A percentile compares a stretch with the other conserved stretches of the same genome.
These are phyloP conservation scores for Drosophila kurseongensis DNA, from an alignment of 1,140 invertebrate genomes.

Conservation along the genomic window DNA sequence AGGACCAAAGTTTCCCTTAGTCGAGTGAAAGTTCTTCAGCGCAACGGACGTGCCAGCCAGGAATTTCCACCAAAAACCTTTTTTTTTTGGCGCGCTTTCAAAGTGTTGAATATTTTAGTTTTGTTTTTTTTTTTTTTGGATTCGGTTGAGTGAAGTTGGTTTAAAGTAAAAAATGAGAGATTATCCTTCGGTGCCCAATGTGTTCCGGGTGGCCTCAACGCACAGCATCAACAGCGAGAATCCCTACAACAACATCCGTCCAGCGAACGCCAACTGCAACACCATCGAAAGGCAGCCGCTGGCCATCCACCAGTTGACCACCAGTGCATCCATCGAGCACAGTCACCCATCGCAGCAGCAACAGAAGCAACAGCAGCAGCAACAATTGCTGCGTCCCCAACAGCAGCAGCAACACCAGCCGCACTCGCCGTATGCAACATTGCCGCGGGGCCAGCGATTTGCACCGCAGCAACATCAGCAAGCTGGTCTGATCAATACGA, in stretches of 20 bases:
- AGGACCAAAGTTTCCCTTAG: slow-evolving; percentile 46
- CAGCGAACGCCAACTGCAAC: slow-evolving; percentile 20
- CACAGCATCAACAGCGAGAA: slow-evolving; percentile 72
- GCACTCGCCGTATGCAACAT: slow-evolving; percentile 75
- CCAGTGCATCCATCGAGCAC: slow-evolving; percentile 71
- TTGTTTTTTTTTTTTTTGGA: slow-evolving; percentile 3
- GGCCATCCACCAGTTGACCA: slow-evolving; percentile 66
- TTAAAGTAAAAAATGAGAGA: slow-evolving; percentile 62
- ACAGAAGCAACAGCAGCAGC: slow-evolving; percentile 26
- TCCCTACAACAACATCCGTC: slow-evolving; percentile 43
- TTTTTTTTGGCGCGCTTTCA: slow-evolving; percentile 49
- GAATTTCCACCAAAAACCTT: not conserved
- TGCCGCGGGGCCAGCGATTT: slow-evolving; percentile 56
- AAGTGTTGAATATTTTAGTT: slow-evolving; percentile 16
- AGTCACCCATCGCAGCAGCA: slow-evolving; percentile 39
- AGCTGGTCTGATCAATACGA: slow-evolving; percentile 75
- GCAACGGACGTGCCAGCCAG: slow-evolving; percentile 46
- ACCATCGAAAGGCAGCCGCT: slow-evolving; percentile 30
- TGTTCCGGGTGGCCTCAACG: slow-evolving; percentile 80
- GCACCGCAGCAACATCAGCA: slow-evolving; percentile 35
- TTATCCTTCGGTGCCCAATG: slow-evolving; percentile 79
- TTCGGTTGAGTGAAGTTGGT: not conserved
- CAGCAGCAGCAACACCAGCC: slow-evolving; percentile 35
- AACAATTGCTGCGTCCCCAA: slow-evolving; percentile 47
- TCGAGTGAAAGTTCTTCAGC: slow-evolving; percentile 51